Percentiles rank a stretch among this genome's conserved stretches.
Conservation (phyloP, 2,888 invertebrate genomes). For the Ennomos erosarius region DNA sequence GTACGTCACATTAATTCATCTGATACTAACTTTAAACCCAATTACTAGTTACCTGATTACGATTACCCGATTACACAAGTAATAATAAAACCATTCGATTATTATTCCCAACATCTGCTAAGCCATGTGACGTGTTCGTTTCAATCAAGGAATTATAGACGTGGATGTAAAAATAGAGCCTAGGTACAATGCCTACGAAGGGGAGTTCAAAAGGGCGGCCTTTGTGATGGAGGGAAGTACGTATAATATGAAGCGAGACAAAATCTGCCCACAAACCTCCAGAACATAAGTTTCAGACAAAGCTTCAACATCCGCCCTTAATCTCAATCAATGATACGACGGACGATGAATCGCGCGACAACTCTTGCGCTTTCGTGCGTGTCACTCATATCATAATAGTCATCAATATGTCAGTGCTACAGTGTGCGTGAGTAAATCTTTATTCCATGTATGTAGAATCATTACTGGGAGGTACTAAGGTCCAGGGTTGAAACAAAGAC, state of each 20-base stretch:
- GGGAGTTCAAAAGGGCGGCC: constrained; percentile 14
- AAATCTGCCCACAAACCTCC: neutral
- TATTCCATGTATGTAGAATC: neutral
- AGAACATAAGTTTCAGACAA: neutral
- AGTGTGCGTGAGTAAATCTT: neutral
- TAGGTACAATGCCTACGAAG: constrained; percentile 2
- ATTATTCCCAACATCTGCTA: constrained; percentile 24
- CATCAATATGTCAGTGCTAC: too few relatives aligned
- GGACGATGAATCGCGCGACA: neutral
- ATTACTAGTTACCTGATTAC: too few relatives aligned
- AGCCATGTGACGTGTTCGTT: constrained; percentile 14
- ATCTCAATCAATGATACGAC: too few relatives aligned
- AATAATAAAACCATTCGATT: neutral
- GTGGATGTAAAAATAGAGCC: constrained; percentile 4
- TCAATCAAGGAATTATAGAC: constrained; percentile 6
- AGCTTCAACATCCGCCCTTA: too few relatives aligned
- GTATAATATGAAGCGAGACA: neutral
- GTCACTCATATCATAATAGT: too few relatives aligned
- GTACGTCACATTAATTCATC: too few relatives aligned
- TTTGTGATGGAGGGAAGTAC: constrained; percentile 3
- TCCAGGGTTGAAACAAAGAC: constrained; percentile 49
- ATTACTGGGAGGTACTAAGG: constrained; percentile 2
- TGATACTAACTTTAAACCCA: too few relatives aligned
- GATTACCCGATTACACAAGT: too few relatives aligned
- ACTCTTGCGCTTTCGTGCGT: too few relatives aligned